These are phyloP conservation scores for Nasonovia ribisnigri DNA, from an alignment of 2,888 invertebrate species.

Conservation along the genomic window DNA sequence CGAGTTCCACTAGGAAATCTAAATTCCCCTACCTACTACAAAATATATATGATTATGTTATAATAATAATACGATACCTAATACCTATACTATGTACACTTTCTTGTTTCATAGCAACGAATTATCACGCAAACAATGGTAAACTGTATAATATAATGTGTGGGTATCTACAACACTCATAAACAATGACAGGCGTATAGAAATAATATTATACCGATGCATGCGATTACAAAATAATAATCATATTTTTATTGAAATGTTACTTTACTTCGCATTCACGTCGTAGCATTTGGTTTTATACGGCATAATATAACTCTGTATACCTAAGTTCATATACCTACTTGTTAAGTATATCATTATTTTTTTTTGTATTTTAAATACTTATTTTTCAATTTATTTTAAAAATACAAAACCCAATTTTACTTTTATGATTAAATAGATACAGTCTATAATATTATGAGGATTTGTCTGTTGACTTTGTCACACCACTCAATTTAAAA, in stretches of 20 bases:
- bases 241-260: background rate
- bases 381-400: background rate
- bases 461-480: background rate
- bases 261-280: background rate
- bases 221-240: constrained; percentile 14
- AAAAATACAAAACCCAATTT: background rate
- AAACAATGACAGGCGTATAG: background rate
- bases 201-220: background rate
- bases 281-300: background rate
- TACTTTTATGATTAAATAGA: background rate
- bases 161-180: background rate
- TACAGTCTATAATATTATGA: background rate
- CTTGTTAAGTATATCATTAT: background rate
- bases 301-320: background rate
- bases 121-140: constrained; percentile 2
- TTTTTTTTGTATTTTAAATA: background rate
- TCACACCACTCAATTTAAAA: background rate
- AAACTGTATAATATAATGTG: background rate
- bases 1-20: background rate
- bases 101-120: constrained; percentile 5
- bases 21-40: background rate
- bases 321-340: background rate
- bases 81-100: background rate
- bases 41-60: background rate
- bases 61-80: background rate